A percentile compares a stretch with the other conserved stretches of the same genome.
Evolutionary conservation across 2,888 invertebrate genomes (phyloP).

Genomic region (Hemithea aestivaria): DNA sequence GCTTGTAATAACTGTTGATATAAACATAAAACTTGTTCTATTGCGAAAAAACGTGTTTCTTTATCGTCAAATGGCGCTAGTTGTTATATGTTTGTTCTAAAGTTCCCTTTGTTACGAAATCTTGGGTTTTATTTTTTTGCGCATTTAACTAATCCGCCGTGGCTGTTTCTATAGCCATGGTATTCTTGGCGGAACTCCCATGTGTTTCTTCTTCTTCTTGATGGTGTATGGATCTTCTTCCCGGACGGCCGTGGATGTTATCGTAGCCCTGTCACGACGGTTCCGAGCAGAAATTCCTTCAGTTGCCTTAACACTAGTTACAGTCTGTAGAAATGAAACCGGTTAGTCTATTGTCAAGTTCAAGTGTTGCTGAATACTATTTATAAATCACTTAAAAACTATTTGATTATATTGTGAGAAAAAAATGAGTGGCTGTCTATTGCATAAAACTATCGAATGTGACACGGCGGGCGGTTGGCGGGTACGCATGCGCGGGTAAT

Average conservation of each 20-base stretch:
- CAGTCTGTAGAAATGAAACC: conserved; percentile 69
- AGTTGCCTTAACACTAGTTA: conserved; percentile 76
- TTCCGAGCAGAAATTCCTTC: conserved; percentile 70
- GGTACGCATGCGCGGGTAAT: conserved; percentile 71
- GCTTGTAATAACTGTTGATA: conserved; percentile 77
- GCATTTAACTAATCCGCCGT: conserved; percentile 69
- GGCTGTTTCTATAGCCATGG: conserved; percentile 54
- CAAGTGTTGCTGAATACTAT: conserved; percentile 78
- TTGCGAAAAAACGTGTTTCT: conserved; percentile 80
- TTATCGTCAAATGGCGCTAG: conserved; percentile 78
- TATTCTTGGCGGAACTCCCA: conserved; percentile 54
- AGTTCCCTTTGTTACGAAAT: conserved; percentile 71
- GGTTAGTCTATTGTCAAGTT: conserved; percentile 63
- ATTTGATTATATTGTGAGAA: conserved; percentile 63
- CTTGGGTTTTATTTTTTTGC: conserved; percentile 63
- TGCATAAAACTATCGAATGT: conserved; percentile 74
- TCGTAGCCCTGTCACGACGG: conserved; percentile 64
- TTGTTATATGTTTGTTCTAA: conserved; percentile 66
- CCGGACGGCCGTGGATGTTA: conserved; percentile 70
- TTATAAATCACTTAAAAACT: conserved; percentile 73
- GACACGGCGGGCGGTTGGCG: conserved; percentile 69
- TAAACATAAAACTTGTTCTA: conserved; percentile 80
- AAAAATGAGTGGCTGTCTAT: conserved; percentile 70
- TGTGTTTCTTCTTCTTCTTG: conserved; percentile 53
- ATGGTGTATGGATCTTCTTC: conserved; percentile 57